Base-by-base conservation (phyloP, 2,113 vertebrate species). In the Oncorhynchus tshawytscha region DNA sequence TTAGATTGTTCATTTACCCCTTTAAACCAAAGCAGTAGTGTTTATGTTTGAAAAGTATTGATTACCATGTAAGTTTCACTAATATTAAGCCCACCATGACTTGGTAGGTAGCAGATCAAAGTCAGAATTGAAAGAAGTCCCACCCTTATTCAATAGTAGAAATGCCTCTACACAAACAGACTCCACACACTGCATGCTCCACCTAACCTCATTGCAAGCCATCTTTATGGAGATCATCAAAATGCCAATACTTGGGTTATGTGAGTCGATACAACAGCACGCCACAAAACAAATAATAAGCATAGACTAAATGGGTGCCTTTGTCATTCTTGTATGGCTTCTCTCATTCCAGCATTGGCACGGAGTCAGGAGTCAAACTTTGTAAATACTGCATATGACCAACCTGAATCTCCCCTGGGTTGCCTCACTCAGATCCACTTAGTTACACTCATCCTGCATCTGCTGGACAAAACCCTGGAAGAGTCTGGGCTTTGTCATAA, bases 151-250 rank as follows among this genome's bases (percentile, higher is more conserved):
- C 62, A 65, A 65, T 27, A 65, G 11, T 25, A 65, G 62, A 65
- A 65, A 27, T 34, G 31, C 5, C 11, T 65, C n/a, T 6, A 24
- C 62, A 65, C 20, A 65, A 24, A 72, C 8, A 69, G n/a, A 69
- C 16, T 13, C 16, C 31, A 45, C 67, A n/a, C 18, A 9, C 67
- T 69, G 7, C 4, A 15, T 45, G 31, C 39, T 39, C 7, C 39
- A 39, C 39, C 39, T 39, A 39, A 8, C 20, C 8, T 73, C 22
- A 65, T 2, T 57, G 20, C 72, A 65, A n/a, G 45, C 27, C 4
- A 34, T 31, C 25, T 67, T 59, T 24, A 31, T 25, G 49, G 25
- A 65, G 29, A 67, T 77, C 27, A 71, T 64, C 57, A 70, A 71
- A 64, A 70, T 49, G 29, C 24, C 57, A 24, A 73, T 69, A 34